A percentile compares a stretch with the other conserved stretches of the same genome.
phyloP scores from a whole-genome alignment of 64 coral and sea anemone genomes.

The Stylophora pistillata region DNA sequence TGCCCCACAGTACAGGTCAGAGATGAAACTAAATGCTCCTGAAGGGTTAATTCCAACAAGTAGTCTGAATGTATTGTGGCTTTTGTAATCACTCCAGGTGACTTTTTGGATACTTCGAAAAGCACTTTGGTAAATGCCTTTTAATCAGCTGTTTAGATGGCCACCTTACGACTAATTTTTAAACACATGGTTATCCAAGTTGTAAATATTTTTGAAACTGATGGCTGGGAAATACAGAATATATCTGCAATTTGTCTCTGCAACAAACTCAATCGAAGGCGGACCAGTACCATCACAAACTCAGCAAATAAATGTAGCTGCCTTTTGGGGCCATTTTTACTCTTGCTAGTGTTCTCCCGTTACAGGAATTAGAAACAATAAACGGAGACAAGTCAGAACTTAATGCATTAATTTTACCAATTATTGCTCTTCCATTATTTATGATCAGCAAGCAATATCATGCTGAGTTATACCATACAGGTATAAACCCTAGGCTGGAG shows the following conservation, averaged over 20 bases:
- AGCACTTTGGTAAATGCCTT: conserved; percentile 11
- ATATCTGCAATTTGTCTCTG: conserved; percentile 9
- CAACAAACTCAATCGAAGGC: conserved; percentile 26
- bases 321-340: neutral
- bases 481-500: too few relatives aligned
- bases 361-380: too few relatives aligned
- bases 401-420: too few relatives aligned
- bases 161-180: neutral
- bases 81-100: conserved; percentile 57
- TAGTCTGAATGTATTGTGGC: conserved; percentile 40
- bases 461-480: too few relatives aligned
- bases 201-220: conserved; percentile 28
- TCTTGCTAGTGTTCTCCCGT: neutral
- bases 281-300: neutral
- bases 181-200: conserved; percentile 36
- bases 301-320: conserved; percentile 22
- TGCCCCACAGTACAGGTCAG: conserved; percentile 40
- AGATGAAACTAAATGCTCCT: conserved; percentile 44
- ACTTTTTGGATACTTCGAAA: conserved; percentile 58
- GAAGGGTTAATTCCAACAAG: conserved; percentile 41
- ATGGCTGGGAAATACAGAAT: conserved; percentile 6
- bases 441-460: too few relatives aligned
- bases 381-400: too few relatives aligned
- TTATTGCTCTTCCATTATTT: too few relatives aligned
- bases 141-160: neutral